A percentile compares a stretch with the other conserved stretches of the same genome.
Evolutionary conservation across 2,888 invertebrate genomes (phyloP).

Genomic region (Atethmia centrago): DNA sequence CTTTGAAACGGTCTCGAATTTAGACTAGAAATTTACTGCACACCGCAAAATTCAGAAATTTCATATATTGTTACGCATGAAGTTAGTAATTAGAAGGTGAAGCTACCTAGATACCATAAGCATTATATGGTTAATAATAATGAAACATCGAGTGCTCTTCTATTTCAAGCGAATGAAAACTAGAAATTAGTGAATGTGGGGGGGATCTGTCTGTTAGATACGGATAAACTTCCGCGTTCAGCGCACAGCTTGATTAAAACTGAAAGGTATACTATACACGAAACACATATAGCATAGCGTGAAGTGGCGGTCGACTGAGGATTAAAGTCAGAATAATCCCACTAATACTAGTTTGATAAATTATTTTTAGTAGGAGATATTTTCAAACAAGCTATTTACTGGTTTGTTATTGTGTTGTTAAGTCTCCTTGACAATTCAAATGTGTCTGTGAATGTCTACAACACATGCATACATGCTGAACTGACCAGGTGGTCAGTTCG

Average conservation of each 20-base stretch:
- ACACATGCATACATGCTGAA: neutral
- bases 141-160: slow-evolving; percentile 31
- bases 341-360: slow-evolving; percentile 8
- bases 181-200: slow-evolving; percentile 52
- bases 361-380: neutral
- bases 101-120: slow-evolving; percentile 14
- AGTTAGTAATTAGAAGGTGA: slow-evolving; percentile 40
- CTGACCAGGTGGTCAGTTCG: neutral
- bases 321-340: slow-evolving; percentile 36
- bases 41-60: slow-evolving; percentile 45
- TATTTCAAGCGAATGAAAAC: slow-evolving; percentile 34
- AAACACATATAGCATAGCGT: slow-evolving; percentile 10
- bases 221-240: slow-evolving; percentile 33
- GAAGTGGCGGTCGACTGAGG: slow-evolving; percentile 13
- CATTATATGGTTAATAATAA: slow-evolving; percentile 36
- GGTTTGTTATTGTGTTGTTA: no score
- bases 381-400: neutral
- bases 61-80: slow-evolving; percentile 31
- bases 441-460: neutral
- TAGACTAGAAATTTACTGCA: slow-evolving; percentile 38
- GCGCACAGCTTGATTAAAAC: slow-evolving; percentile 56
- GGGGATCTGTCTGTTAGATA: slow-evolving; percentile 44
- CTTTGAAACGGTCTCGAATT: slow-evolving; percentile 38
- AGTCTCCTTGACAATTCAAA: neutral
- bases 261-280: slow-evolving; percentile 38